Base-by-base conservation (phyloP, 2,113 vertebrate species). In the Heterotis niloticus region DNA sequence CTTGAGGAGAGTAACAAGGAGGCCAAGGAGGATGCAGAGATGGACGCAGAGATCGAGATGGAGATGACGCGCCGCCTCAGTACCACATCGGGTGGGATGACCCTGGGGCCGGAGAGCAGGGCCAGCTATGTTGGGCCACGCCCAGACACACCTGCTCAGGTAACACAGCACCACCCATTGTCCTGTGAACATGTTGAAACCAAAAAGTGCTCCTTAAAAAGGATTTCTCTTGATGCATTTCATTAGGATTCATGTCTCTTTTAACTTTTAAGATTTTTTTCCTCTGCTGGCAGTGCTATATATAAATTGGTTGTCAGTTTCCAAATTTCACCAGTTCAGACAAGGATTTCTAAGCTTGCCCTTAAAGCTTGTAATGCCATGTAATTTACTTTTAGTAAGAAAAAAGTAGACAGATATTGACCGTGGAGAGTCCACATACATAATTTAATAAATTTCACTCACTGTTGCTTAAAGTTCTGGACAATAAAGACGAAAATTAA, bases 1-100 rank as follows among this genome's bases (percentile, higher is more conserved):
- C 87, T 99, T 84, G 98, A 99, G 83, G 98, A 99, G 78, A 99
- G 96, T 92, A 99, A 99, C 92, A 98, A 98, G 86, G 97, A 99
- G 75, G 98, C 98, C 5, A 94, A 91, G 3, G 95, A 98, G 84
- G 97, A 98, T 0, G 96, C 96, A 0, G 95, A 96, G 90, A 93
- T 96, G 89, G 97, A 98, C 0, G 94, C 92, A 0, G 92, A 92
- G 87, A 92, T 96, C 0, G 91, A 91, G 82, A 79, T 92, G 89
- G 94, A 94, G 87, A 90, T 91, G 84, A 89, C 85, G 75, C 85
- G 88, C 7, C 88, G 79, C 0, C 82, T 84, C 28, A 89, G 80
- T 0, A 20, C 80, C 0, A 28, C 82, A 0, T 84, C 86, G 20
- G 66, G 81, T 44, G 88, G 82, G 0, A 87, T 89, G 20, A 86